Evolutionary conservation across 2,113 vertebrate species (phyloP).

Genomic region (Pitta sordida): DNA sequence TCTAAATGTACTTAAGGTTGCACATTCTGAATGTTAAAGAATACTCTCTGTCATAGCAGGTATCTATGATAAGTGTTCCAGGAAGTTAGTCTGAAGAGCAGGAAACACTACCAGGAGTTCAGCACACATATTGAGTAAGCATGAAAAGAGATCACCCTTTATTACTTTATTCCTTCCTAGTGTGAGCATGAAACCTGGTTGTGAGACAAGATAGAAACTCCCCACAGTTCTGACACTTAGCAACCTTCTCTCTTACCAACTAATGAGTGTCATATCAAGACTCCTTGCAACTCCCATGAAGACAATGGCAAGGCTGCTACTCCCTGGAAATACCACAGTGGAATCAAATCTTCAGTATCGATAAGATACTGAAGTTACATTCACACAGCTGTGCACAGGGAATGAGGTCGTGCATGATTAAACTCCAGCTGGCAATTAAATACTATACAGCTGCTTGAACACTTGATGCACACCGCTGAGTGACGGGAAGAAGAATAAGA

Average conservation of each 20-base stretch:
- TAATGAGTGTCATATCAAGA: background rate
- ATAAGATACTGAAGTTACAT: background rate
- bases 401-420: background rate
- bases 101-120: background rate
- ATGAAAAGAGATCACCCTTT: background rate
- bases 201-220: background rate
- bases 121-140: background rate
- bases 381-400: background rate
- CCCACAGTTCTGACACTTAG: background rate
- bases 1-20: background rate
- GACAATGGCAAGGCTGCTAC: background rate
- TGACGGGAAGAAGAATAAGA: no score
- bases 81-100: background rate
- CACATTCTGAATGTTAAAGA: fast-evolving
- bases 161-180: background rate
- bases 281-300: background rate
- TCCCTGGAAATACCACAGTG: background rate
- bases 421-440: background rate
- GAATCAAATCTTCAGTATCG: background rate
- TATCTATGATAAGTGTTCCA: background rate
- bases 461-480: no score
- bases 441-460: no score
- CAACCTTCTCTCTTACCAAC: background rate
- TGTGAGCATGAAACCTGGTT: background rate
- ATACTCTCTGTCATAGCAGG: background rate